phyloP scores from a whole-genome alignment of 1,140 invertebrate species.

The Grapholita molesta region DNA sequence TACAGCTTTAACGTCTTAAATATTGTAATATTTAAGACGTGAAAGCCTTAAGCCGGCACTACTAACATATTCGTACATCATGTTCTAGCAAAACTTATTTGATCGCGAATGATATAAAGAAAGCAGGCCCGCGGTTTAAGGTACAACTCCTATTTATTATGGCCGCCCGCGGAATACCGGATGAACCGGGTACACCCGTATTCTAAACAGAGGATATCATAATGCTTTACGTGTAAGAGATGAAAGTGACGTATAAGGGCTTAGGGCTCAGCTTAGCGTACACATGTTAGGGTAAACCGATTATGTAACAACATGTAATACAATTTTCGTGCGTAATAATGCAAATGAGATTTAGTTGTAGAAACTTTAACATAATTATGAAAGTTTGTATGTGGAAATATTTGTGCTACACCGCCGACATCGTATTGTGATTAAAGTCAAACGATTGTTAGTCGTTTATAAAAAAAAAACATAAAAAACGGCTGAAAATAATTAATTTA shows the following conservation, averaged over 20 bases:
- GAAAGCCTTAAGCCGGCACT: too few relatives aligned
- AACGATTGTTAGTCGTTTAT: too few relatives aligned
- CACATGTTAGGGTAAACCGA: background rate
- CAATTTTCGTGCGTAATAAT: background rate
- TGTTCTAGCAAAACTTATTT: background rate
- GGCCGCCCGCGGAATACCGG: background rate
- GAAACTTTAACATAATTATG: too few relatives aligned
- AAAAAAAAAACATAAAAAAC: too few relatives aligned
- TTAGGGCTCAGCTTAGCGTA: background rate
- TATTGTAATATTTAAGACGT: too few relatives aligned
- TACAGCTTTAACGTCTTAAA: too few relatives aligned
- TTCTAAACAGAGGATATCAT: slow-evolving; percentile 10
- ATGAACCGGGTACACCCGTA: slow-evolving; percentile 9
- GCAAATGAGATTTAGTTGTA: too few relatives aligned
- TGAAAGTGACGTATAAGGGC: background rate
- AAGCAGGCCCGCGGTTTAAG: background rate
- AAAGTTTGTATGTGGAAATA: too few relatives aligned
- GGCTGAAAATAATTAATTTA: too few relatives aligned
- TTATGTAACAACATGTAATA: background rate
- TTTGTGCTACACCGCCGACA: too few relatives aligned
- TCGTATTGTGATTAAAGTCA: too few relatives aligned
- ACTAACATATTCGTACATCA: background rate
- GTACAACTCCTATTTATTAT: slow-evolving; percentile 11
- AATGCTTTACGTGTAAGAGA: background rate
- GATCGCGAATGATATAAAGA: slow-evolving; percentile 13